Conservation (phyloP, 2,797 vertebrate genomes). For the Meriones psammophilus region DNA sequence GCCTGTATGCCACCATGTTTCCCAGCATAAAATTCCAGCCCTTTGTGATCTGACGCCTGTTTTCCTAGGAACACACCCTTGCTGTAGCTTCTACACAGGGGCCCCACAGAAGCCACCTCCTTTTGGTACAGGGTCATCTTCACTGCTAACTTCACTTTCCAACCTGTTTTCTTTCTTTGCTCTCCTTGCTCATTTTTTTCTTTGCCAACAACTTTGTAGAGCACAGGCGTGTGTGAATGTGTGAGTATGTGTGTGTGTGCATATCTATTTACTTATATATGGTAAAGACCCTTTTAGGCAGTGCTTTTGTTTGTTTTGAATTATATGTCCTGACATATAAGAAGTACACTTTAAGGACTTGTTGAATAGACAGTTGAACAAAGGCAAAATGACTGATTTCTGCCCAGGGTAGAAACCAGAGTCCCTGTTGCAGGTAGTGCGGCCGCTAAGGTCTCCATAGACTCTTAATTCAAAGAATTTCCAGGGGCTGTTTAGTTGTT, state of each 20-base stretch:
- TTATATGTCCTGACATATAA: background rate
- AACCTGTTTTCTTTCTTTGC: background rate
- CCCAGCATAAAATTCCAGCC: background rate
- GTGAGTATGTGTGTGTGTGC: background rate
- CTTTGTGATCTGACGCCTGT: background rate
- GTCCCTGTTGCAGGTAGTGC: background rate
- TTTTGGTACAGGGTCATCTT: background rate
- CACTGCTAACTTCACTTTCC: background rate
- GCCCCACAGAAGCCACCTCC: background rate
- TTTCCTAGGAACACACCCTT: background rate
- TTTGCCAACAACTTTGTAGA: background rate
- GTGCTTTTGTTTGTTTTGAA: background rate
- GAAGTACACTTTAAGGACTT: background rate
- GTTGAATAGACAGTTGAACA: background rate
- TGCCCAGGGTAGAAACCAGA: background rate
- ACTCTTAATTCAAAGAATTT: slow-evolving; percentile 33
- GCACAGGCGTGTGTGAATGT: background rate
- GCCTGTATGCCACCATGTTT: background rate
- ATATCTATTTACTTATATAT: background rate
- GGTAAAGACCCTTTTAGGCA: background rate
- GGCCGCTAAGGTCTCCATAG: background rate
- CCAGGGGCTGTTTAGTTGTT: background rate
- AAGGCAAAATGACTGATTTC: background rate
- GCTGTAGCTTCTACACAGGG: background rate
- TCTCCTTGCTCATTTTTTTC: background rate